Evolutionary conservation across 1,140 invertebrate genomes (phyloP).

Genomic region (Drosophila mayri): DNA sequence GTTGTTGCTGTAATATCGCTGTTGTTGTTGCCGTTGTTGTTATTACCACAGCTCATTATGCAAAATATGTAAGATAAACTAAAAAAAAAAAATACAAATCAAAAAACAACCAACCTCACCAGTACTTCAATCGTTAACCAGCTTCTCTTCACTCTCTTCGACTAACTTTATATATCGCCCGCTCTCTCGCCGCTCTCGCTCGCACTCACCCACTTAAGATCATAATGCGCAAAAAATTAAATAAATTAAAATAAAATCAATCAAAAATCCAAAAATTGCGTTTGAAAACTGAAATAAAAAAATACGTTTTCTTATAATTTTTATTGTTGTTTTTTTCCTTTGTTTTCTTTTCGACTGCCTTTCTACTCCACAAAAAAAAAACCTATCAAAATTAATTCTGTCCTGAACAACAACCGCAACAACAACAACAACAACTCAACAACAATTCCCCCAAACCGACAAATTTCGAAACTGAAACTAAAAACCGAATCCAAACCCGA

Average conservation of each 20-base stretch:
- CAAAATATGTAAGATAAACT: slow-evolving; percentile 19
- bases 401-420: slow-evolving; percentile 65
- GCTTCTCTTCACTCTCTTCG: slow-evolving; percentile 25
- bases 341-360: slow-evolving; percentile 75
- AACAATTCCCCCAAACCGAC: slow-evolving; percentile 53
- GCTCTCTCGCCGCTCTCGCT: slow-evolving; percentile 45
- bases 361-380: slow-evolving; percentile 32
- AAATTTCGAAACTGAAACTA: slow-evolving; percentile 19
- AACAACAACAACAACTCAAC: slow-evolving; percentile 60
- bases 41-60: slow-evolving; percentile 49
- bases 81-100: not conserved
- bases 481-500: slow-evolving; percentile 11
- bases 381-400: slow-evolving; percentile 50
- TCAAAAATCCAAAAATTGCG: slow-evolving; percentile 31
- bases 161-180: slow-evolving; percentile 40
- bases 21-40: slow-evolving; percentile 48
- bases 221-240: slow-evolving; percentile 21
- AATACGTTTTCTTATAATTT: slow-evolving; percentile 72
- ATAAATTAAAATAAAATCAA: slow-evolving; percentile 20
- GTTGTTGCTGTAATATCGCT: slow-evolving; percentile 53
- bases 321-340: slow-evolving; percentile 78
- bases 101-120: slow-evolving; percentile 25
- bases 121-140: slow-evolving; percentile 27
- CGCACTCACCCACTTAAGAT: slow-evolving; percentile 45
- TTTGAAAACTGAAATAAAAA: slow-evolving; percentile 37